Evolutionary conservation across 2,888 invertebrate genomes (phyloP).

Genomic region (Dugesia japonica): DNA sequence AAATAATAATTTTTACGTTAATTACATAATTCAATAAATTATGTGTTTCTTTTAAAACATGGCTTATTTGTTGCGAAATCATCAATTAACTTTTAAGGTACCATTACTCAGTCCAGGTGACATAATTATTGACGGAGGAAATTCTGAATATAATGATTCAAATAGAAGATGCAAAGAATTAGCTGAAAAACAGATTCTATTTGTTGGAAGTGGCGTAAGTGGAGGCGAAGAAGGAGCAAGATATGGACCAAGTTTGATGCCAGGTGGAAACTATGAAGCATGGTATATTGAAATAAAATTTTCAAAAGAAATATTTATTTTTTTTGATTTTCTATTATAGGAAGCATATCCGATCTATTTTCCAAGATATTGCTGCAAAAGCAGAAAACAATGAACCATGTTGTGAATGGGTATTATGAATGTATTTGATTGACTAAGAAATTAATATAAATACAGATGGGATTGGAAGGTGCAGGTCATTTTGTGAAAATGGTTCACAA

Average conservation of each 20-base stretch:
- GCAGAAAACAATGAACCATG: constrained; percentile 66
- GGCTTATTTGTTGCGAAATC: too few species aligned
- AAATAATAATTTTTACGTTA: too few species aligned
- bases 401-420: constrained; percentile 67
- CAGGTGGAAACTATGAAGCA: constrained; percentile 77
- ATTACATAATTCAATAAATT: too few species aligned
- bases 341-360: constrained; percentile 75
- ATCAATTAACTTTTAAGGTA: too few species aligned
- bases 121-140: constrained; percentile 95
- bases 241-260: constrained; percentile 93
- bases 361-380: constrained; percentile 80
- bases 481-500: constrained; percentile 99
- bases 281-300: constrained; percentile 53
- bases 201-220: constrained; percentile 79
- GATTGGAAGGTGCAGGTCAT: constrained; percentile 86
- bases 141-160: constrained; percentile 87
- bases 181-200: constrained; percentile 62
- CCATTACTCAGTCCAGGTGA: constrained; percentile 55
- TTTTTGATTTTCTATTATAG: constrained; percentile 39
- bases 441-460: constrained; percentile 53
- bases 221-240: constrained; percentile 86
- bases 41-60: too few species aligned
- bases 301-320: not conserved
- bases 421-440: not conserved
- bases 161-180: constrained; percentile 66